A percentile compares a stretch with the other conserved stretches of the same genome.
phyloP scores from a whole-genome alignment of 1,140 invertebrate species.

The Scaptomyza graminum region DNA sequence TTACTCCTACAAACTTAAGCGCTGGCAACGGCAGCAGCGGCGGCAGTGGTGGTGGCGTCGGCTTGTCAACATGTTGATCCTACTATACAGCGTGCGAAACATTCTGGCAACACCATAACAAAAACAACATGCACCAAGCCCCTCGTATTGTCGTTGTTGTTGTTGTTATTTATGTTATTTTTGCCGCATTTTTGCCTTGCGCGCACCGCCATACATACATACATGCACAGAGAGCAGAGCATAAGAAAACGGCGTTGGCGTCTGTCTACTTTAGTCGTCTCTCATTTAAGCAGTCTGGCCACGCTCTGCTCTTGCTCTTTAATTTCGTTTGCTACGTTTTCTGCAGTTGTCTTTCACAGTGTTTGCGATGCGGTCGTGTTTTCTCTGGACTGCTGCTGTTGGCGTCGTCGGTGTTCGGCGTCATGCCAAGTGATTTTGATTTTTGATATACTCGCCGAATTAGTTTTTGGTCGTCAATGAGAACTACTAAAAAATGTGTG shows the following conservation, averaged over 20 bases:
- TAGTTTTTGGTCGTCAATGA: constrained; percentile 46
- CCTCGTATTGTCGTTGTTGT: constrained; percentile 60
- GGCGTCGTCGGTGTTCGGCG: constrained; percentile 40
- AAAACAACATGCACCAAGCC: constrained; percentile 54
- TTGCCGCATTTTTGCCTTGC: constrained; percentile 45
- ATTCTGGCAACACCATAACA: constrained; percentile 73
- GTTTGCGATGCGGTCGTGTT: constrained; percentile 70
- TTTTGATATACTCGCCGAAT: constrained; percentile 28
- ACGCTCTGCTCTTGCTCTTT: constrained; percentile 50
- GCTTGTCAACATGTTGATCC: constrained; percentile 78
- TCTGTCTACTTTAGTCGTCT: constrained; percentile 34
- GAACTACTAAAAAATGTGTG: constrained; percentile 3
- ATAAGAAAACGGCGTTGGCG: constrained; percentile 34
- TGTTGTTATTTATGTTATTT: constrained; percentile 67
- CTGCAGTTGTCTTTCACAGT: constrained; percentile 53
- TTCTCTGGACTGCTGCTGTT: constrained; percentile 39
- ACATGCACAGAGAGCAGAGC: constrained; percentile 29
- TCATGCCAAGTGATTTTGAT: constrained; percentile 56
- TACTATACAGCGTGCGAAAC: constrained; percentile 66
- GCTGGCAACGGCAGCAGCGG: background rate
- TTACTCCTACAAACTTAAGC: constrained; percentile 59
- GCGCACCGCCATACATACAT: constrained; percentile 6
- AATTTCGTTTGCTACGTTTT: constrained; percentile 38
- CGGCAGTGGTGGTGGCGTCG: constrained; percentile 33
- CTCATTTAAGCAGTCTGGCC: constrained; percentile 48